Evolutionary conservation across 1,140 invertebrate genomes (phyloP).

Genomic region (Diprion similis): DNA sequence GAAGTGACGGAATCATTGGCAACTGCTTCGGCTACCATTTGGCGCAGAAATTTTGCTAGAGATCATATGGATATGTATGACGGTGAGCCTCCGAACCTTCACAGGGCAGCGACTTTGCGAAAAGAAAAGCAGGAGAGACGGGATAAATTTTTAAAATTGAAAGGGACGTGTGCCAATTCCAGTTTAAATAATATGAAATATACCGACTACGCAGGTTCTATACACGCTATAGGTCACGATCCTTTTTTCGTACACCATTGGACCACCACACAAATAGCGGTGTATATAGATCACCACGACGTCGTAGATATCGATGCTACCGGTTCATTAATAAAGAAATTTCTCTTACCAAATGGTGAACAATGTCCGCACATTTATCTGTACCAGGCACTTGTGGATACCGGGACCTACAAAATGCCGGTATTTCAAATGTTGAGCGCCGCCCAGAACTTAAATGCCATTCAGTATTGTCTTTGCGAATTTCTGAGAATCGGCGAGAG

Average conservation of each 20-base stretch:
- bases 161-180: too few relatives aligned
- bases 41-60: too few relatives aligned
- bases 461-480: slow-evolving; percentile 15
- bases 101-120: too few relatives aligned
- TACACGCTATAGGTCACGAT: slow-evolving; percentile 17
- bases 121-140: too few relatives aligned
- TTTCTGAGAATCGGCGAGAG: slow-evolving; percentile 2
- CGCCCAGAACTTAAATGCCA: slow-evolving; percentile 3
- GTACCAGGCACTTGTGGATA: slow-evolving; percentile 13
- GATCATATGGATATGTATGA: too few relatives aligned
- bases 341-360: slow-evolving; percentile 14
- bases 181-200: too few relatives aligned
- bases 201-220: neutral
- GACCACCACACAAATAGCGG: slow-evolving; percentile 17
- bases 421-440: slow-evolving; percentile 23
- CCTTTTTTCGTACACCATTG: slow-evolving; percentile 20
- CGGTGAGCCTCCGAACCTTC: too few relatives aligned
- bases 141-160: too few relatives aligned
- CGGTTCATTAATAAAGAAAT: slow-evolving; percentile 18
- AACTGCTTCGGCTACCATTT: too few relatives aligned
- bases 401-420: neutral
- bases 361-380: slow-evolving; percentile 20
- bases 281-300: slow-evolving; percentile 12
- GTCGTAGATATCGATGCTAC: slow-evolving; percentile 14
- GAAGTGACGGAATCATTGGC: too few relatives aligned